Conservation (phyloP, 2,113 vertebrate genomes). For the Marmota monax region DNA sequence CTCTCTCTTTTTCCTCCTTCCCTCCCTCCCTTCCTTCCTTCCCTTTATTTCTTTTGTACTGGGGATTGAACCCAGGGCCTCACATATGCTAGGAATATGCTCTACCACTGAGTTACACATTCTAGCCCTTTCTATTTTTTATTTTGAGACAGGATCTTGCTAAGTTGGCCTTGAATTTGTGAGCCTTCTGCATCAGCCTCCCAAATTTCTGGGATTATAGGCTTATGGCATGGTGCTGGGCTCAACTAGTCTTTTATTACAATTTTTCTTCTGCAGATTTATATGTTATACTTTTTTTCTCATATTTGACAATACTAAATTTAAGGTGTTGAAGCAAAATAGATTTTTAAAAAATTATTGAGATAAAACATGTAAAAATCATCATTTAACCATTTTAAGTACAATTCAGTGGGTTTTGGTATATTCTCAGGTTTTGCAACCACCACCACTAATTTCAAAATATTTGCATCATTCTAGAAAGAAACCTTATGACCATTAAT, state of each 20-base stretch:
- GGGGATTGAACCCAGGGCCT: too few relatives aligned
- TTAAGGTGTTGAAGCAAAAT: conserved; percentile 13
- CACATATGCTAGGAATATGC: too few relatives aligned
- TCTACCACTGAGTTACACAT: too few relatives aligned
- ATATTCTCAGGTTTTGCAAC: not conserved
- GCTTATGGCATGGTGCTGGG: too few relatives aligned
- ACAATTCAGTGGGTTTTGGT: conserved; percentile 1
- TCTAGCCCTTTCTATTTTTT: too few relatives aligned
- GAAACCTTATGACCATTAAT: not conserved
- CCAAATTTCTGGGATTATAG: too few relatives aligned
- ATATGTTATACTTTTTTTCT: conserved; percentile 7
- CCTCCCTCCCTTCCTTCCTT: not conserved
- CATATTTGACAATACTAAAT: conserved; percentile 24
- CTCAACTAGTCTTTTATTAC: not conserved
- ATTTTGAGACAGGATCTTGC: too few relatives aligned
- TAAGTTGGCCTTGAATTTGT: too few relatives aligned
- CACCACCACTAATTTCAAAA: not conserved
- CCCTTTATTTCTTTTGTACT: too few relatives aligned
- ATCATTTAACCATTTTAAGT: too few relatives aligned
- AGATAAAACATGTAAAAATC: not conserved
- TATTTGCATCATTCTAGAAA: not conserved
- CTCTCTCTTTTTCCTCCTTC: not conserved
- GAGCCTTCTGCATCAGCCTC: too few relatives aligned
- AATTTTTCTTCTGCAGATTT: not conserved
- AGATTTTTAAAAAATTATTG: not conserved